Percentiles rank a stretch among this genome's conserved stretches.
Conservation (phyloP, 2,113 vertebrate species). For the Heterotis niloticus region DNA sequence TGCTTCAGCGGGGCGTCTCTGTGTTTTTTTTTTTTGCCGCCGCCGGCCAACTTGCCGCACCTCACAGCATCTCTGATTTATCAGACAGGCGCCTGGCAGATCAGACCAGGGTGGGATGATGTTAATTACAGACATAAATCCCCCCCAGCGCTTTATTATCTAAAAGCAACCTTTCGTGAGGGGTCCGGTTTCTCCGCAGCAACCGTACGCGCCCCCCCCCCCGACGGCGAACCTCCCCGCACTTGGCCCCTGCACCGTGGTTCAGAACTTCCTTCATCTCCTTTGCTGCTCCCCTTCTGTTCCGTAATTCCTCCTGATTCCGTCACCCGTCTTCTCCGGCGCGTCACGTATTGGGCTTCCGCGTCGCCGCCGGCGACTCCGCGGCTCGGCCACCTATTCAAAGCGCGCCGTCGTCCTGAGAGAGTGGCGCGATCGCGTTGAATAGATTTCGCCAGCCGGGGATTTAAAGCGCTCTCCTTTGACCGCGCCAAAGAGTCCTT, state of each 20-base stretch:
- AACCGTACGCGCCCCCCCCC: too few relatives aligned
- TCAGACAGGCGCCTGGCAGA: background rate
- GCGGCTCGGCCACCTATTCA: constrained; percentile 1
- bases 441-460: background rate
- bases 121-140: background rate
- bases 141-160: background rate
- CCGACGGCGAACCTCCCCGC: background rate
- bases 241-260: too few relatives aligned
- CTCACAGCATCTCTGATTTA: background rate
- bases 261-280: too few relatives aligned
- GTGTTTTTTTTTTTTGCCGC: background rate
- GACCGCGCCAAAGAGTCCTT: background rate
- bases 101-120: background rate
- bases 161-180: background rate
- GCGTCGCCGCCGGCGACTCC: background rate
- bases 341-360: background rate
- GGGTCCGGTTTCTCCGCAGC: background rate
- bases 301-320: background rate
- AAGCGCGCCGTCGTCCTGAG: background rate
- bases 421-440: background rate
- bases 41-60: background rate
- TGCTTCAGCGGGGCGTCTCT: background rate
- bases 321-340: background rate
- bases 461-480: background rate
- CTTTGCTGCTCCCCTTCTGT: background rate